A percentile compares a stretch with the other conserved stretches of the same genome.
These are phyloP conservation scores for Stichopus chloronotus DNA, from an alignment of 35 echinoderm and acorn worm genomes.

Conservation along the genomic window DNA sequence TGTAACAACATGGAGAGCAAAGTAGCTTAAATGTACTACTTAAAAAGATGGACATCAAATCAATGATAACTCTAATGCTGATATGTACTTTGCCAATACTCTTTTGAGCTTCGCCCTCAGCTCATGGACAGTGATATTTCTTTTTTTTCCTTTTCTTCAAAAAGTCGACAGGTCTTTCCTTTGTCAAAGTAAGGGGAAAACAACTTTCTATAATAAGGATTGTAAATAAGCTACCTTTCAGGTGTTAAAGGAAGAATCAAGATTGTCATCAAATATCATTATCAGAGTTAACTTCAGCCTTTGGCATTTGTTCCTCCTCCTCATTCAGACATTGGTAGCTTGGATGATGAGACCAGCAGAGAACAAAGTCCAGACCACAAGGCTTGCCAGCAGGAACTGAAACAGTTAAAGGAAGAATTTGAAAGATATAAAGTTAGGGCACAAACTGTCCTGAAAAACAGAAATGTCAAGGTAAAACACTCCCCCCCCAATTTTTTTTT, in stretches of 20 bases:
- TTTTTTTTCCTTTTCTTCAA: too few relatives aligned
- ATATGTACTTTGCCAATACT: too few relatives aligned
- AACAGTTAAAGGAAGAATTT: constrained; percentile 97
- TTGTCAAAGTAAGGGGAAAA: too few relatives aligned
- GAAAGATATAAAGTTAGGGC: constrained; percentile 91
- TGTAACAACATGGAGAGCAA: not conserved
- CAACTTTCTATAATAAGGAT: too few relatives aligned
- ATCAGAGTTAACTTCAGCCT: too few relatives aligned
- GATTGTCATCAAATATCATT: too few relatives aligned
- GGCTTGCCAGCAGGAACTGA: constrained; percentile 93
- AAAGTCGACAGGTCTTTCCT: too few relatives aligned
- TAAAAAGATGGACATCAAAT: not conserved
- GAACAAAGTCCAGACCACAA: constrained; percentile 75
- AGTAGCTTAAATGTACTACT: not conserved
- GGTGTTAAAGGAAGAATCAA: too few relatives aligned
- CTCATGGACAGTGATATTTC: too few relatives aligned
- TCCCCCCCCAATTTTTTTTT: not conserved
- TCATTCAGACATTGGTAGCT: constrained; percentile 72
- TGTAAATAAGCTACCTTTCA: too few relatives aligned
- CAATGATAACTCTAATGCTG: not conserved
- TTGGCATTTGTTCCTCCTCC: not conserved
- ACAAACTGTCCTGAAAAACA: constrained; percentile 85
- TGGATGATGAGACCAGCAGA: constrained; percentile 84
- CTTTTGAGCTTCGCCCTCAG: too few relatives aligned
- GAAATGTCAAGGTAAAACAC: constrained; percentile 76